Evolutionary conservation across 1,140 invertebrate species (phyloP), one percentile per base, ranked within the genome.

Genomic region (Drosophila aff.): DNA sequence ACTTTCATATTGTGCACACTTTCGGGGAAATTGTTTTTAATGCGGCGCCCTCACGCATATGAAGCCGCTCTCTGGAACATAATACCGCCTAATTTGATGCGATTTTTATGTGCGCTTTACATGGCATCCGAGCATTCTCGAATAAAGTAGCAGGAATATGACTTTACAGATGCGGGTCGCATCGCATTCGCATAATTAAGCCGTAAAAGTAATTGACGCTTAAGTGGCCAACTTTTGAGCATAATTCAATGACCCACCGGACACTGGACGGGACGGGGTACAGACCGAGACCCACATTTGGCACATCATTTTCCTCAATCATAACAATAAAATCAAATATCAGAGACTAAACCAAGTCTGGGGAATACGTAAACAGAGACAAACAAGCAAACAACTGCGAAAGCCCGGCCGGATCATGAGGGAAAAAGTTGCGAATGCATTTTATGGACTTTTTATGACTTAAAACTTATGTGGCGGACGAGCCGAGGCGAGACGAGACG

Each of bases 391-490:
- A 59, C 33, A 61, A 47, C 43, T 52, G 43, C 59, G 16, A 55
- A 47, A 62, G 44, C 10, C 16, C n/a, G 49, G 52, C 61, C 50
- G 40, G 60, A 43, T 46, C 36, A 58, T 11, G 26, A 49, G 49
- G 53, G 15, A 67, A 89, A 87, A 89, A 90, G 65, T 85, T 90
- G 57, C 43, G 71, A 90, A 90, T 90, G 85, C 85, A 90, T 90
- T 90, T 90, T 90, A 90, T 90, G 79, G 79, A 79, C 86, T 90
- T 90, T 90, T 90, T 90, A 90, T 83, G 85, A 90, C 82, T 90
- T 68, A 57, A 90, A 90, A 90, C 85, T 90, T 90, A 90, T 90
- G 85, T 82, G 86, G 57, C 74, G 62, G 66, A 49, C 79, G 67
- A 64, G 72, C 66, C 65, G 66, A 50, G 63, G 49, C 60, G 38